Evolutionary conservation across 2,797 vertebrate species (phyloP).

Genomic region (Lycodopsis pacificus): DNA sequence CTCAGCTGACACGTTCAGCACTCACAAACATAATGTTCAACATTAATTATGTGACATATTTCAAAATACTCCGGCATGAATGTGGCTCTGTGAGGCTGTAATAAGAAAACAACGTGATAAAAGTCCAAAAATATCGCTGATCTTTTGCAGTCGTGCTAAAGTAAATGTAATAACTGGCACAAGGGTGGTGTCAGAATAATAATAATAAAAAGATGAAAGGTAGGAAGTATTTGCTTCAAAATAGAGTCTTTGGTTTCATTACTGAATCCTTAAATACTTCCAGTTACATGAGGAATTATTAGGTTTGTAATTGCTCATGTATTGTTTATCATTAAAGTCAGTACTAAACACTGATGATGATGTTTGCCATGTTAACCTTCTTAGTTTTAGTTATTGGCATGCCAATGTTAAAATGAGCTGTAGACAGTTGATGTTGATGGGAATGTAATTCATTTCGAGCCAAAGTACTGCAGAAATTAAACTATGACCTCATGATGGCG

Average conservation of each 20-base stretch:
- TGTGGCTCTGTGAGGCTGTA: background rate
- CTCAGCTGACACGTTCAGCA: slow-evolving; percentile 8
- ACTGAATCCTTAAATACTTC: background rate
- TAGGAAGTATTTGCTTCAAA: background rate
- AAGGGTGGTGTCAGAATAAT: background rate
- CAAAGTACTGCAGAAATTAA: background rate
- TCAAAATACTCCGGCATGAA: background rate
- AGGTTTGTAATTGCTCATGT: background rate
- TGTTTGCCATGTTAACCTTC: background rate
- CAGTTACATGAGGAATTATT: background rate
- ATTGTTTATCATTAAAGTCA: background rate
- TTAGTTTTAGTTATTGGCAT: background rate
- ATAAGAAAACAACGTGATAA: background rate
- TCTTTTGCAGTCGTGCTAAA: background rate
- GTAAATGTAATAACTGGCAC: background rate
- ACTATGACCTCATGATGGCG: background rate
- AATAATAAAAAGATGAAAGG: background rate
- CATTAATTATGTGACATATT: slow-evolving; percentile 15
- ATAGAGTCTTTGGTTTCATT: background rate
- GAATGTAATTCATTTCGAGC: background rate
- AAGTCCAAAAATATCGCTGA: background rate
- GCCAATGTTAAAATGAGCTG: background rate
- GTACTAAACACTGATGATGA: background rate
- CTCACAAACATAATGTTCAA: slow-evolving; percentile 29
- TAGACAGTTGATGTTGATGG: background rate